phyloP scores from a whole-genome alignment of 1,140 invertebrate genomes.

The Sogatella furcifera region DNA sequence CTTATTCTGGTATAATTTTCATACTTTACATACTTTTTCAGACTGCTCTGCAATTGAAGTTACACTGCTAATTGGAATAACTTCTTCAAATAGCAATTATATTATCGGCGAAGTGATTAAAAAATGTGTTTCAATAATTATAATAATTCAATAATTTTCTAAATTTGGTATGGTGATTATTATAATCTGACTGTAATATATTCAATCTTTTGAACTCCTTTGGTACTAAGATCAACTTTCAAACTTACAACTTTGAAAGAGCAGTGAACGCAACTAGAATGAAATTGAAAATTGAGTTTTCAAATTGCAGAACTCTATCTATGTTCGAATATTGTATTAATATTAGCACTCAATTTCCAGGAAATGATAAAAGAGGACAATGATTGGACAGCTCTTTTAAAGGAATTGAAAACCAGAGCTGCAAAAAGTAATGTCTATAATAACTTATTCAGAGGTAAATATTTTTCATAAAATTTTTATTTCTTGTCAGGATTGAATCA shows the following conservation, averaged over 20 bases:
- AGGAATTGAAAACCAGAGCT: not conserved
- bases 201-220: too few species aligned
- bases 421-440: not conserved
- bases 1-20: too few species aligned
- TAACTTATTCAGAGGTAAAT: not conserved
- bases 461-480: not conserved
- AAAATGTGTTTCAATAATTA: too few species aligned
- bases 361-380: not conserved
- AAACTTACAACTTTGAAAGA: not conserved
- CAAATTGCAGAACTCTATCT: not conserved
- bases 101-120: too few species aligned
- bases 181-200: too few species aligned
- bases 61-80: too few species aligned
- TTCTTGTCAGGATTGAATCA: not conserved
- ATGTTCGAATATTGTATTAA: not conserved
- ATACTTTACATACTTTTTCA: too few species aligned
- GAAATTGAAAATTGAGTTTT: not conserved
- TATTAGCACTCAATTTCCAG: not conserved
- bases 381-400: not conserved
- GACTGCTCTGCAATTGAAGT: too few species aligned
- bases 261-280: not conserved
- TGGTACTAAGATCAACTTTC: not conserved
- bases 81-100: too few species aligned
- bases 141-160: too few species aligned
- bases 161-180: too few species aligned